Conservation (phyloP, 1,140 invertebrate species). For the Drosophila trapezifrons region DNA sequence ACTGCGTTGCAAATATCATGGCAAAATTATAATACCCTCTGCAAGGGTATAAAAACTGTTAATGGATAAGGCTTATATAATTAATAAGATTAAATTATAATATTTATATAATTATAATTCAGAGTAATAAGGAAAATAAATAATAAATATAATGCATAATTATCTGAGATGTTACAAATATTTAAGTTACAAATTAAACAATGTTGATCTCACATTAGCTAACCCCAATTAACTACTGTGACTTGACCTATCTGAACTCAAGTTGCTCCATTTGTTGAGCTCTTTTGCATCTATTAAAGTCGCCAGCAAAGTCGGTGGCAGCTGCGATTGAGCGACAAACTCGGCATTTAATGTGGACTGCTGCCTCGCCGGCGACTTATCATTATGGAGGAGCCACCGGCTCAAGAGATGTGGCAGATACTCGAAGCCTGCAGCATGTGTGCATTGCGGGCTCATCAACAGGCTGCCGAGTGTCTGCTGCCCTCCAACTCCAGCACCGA, state of each 20-base stretch:
- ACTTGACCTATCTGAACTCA: conserved; percentile 61
- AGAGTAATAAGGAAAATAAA: background rate
- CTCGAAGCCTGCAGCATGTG: conserved; percentile 30
- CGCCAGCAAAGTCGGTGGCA: conserved; percentile 19
- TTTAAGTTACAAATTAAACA: background rate
- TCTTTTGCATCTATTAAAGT: background rate
- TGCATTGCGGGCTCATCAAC: conserved; percentile 46
- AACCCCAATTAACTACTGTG: background rate
- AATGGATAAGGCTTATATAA: no score
- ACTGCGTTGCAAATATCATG: no score
- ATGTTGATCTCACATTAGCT: background rate
- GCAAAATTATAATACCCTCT: no score
- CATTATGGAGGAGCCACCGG: conserved; percentile 33
- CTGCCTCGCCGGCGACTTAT: conserved; percentile 37
- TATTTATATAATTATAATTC: no score
- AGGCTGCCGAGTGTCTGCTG: conserved; percentile 37
- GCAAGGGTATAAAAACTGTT: no score
- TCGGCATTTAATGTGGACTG: conserved; percentile 50
- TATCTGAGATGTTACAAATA: background rate
- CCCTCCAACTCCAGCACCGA: conserved; percentile 18
- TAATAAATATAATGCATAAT: background rate
- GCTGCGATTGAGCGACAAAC: conserved; percentile 60
- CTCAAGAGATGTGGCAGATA: conserved; percentile 19
- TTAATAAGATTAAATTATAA: background rate
- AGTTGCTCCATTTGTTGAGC: conserved; percentile 3